Conservation (phyloP, 2,797 vertebrate species). For the Chelon auratus region DNA sequence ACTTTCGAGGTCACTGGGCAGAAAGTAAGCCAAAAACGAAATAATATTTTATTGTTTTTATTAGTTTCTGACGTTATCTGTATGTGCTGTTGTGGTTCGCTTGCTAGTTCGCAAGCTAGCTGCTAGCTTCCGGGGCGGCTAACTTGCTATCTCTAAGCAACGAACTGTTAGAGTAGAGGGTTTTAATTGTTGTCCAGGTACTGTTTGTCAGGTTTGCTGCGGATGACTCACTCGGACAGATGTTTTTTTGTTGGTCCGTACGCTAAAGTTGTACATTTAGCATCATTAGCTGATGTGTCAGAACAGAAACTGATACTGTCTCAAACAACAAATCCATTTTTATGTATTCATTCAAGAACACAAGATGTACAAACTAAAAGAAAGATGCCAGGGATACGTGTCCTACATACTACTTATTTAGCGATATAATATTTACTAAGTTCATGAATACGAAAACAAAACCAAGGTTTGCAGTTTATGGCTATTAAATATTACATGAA, state of each 20-base stretch:
- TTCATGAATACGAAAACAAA: neutral
- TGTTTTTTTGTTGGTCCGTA: neutral
- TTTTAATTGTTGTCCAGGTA: neutral
- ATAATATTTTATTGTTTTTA: neutral
- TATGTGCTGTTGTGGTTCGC: neutral
- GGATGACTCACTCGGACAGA: neutral
- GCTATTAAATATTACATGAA: too few species aligned
- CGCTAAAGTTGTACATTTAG: neutral
- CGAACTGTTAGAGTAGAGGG: too few species aligned
- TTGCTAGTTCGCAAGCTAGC: slow-evolving; percentile 5
- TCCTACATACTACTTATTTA: neutral
- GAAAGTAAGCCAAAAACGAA: slow-evolving; percentile 48
- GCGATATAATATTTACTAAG: neutral
- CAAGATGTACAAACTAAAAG: neutral
- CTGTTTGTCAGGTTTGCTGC: neutral
- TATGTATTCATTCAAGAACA: neutral
- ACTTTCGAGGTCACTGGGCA: slow-evolving; percentile 3
- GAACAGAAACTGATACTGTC: neutral
- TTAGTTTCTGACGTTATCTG: neutral
- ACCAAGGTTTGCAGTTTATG: neutral
- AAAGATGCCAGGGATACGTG: neutral
- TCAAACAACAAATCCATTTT: neutral
- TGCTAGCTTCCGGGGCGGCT: slow-evolving; percentile 27
- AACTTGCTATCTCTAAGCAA: slow-evolving; percentile 7
- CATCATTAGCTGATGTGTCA: neutral